Evolutionary conservation across 2,113 vertebrate genomes (phyloP).

Genomic region (Galemys pyrenaicus): DNA sequence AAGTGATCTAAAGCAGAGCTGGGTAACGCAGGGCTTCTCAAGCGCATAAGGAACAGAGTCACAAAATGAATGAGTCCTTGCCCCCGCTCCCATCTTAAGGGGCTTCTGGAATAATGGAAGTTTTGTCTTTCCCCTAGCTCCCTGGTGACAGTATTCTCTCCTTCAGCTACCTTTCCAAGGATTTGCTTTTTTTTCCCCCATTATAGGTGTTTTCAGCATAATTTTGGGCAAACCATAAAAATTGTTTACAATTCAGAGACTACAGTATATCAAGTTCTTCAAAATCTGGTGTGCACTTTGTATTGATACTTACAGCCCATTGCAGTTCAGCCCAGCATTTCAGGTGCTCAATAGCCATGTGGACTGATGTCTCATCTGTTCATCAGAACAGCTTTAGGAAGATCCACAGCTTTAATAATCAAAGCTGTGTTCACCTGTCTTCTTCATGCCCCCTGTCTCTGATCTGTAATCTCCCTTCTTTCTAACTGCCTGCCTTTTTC

Average conservation of each 20-base stretch:
- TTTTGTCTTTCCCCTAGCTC: not conserved
- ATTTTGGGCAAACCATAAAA: not conserved
- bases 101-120: rapidly evolving
- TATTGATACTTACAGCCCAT: not conserved
- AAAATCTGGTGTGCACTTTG: not conserved
- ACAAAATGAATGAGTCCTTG: not conserved
- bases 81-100: not conserved
- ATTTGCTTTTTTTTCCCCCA: not conserved
- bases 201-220: not conserved
- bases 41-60: not conserved
- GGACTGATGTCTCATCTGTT: rapidly evolving
- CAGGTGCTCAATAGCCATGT: not conserved
- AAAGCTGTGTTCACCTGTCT: not conserved
- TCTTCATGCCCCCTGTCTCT: not conserved
- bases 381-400: not conserved
- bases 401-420: not conserved
- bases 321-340: not conserved
- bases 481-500: not conserved
- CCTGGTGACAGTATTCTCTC: not conserved
- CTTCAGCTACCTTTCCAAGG: not conserved
- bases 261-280: not conserved
- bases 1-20: not conserved
- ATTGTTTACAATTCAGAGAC: not conserved
- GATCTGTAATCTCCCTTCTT: not conserved
- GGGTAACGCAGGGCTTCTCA: not conserved